A percentile compares a stretch with the other conserved stretches of the same genome.
These are phyloP conservation scores for Heliothis virescens DNA, from an alignment of 1,140 invertebrate species.

Conservation along the genomic window DNA sequence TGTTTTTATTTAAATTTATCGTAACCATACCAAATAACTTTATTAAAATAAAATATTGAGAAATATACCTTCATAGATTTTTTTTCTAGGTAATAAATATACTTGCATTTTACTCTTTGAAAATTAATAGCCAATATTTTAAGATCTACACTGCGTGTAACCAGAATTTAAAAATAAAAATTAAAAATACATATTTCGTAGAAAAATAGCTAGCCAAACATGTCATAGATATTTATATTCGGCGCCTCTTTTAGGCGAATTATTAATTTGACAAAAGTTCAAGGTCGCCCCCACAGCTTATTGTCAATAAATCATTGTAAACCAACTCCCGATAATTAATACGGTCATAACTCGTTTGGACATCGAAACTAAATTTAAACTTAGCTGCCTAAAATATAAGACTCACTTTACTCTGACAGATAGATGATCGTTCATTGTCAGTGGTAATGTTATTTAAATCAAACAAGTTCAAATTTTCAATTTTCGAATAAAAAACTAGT, in stretches of 20 bases:
- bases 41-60: too few relatives aligned
- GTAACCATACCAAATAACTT: background rate
- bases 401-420: background rate
- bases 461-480: too few relatives aligned
- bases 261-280: conserved; percentile 44
- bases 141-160: too few relatives aligned
- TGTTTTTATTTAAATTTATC: background rate
- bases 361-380: background rate
- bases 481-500: background rate
- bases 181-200: too few relatives aligned
- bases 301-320: conserved; percentile 32
- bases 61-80: too few relatives aligned
- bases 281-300: conserved; percentile 19
- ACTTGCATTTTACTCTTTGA: too few relatives aligned
- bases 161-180: too few relatives aligned
- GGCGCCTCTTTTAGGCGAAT: conserved; percentile 10
- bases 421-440: background rate
- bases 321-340: conserved; percentile 1
- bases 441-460: background rate
- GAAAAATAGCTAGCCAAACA: background rate
- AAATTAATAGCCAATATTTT: too few relatives aligned
- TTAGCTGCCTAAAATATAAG: background rate
- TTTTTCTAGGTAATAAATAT: too few relatives aligned
- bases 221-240: background rate
- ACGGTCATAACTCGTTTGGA: background rate